Evolutionary conservation across 2,888 invertebrate species (phyloP).

Genomic region (Xestia ashworthii): DNA sequence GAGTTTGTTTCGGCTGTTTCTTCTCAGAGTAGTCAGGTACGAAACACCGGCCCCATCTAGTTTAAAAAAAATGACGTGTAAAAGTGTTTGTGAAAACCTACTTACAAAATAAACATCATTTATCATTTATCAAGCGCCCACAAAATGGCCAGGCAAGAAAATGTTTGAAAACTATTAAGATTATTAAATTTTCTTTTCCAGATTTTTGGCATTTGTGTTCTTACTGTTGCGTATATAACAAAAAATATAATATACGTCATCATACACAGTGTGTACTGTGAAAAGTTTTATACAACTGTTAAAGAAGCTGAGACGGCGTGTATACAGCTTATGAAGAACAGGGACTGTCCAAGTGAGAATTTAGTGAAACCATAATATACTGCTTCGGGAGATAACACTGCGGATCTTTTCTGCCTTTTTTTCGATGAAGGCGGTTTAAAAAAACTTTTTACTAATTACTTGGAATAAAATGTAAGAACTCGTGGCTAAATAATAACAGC

Average conservation of each 20-base stretch:
- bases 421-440: background rate
- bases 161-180: background rate
- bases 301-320: conserved; percentile 12
- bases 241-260: background rate
- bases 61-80: too few relatives aligned
- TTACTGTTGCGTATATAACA: background rate
- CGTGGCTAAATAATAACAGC: too few relatives aligned
- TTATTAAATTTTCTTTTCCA: background rate
- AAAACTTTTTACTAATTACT: background rate
- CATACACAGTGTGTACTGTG: background rate
- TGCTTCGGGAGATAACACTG: too few relatives aligned
- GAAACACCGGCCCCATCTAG: too few relatives aligned
- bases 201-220: background rate
- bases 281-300: conserved; percentile 14
- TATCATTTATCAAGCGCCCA: background rate
- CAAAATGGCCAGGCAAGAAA: background rate
- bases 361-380: background rate
- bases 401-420: background rate
- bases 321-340: conserved; percentile 4
- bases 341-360: conserved; percentile 1
- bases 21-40: too few relatives aligned
- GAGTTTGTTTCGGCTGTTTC: too few relatives aligned
- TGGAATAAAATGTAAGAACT: too few relatives aligned
- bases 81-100: too few relatives aligned
- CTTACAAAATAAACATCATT: too few relatives aligned